phyloP scores from a whole-genome alignment of 2,888 invertebrate genomes.

The Phymatocera aterrima region DNA sequence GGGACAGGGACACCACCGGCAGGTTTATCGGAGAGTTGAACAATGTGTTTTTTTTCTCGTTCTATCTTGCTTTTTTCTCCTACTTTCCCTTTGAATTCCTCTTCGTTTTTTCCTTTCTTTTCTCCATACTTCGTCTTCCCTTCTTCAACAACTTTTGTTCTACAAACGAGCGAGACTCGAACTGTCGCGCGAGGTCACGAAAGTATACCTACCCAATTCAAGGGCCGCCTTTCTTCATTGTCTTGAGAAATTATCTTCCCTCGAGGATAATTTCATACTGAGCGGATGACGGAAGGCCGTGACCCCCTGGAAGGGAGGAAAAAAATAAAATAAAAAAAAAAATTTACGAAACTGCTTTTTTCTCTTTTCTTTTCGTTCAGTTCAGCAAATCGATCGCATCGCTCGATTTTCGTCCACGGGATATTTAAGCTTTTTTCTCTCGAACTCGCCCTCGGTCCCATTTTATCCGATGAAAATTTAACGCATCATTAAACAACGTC shows the following conservation, averaged over 20 bases:
- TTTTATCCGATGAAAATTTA: no score
- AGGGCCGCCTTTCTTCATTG: background rate
- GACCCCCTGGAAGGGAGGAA: no score
- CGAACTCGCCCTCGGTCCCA: no score
- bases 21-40: constrained; percentile 63
- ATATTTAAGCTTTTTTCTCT: no score
- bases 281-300: background rate
- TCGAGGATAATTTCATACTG: background rate
- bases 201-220: background rate
- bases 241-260: constrained; percentile 8
- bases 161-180: background rate
- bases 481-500: no score
- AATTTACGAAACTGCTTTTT: background rate
- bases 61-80: background rate
- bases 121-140: background rate
- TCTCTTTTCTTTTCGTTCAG: no score
- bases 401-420: no score
- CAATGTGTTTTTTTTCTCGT: constrained; percentile 48
- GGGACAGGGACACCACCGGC: constrained; percentile 1
- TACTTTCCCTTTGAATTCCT: background rate
- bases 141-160: background rate
- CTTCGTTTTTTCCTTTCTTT: background rate
- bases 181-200: constrained; percentile 5
- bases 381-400: no score
- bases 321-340: background rate